phyloP scores from a whole-genome alignment of 2,888 invertebrate genomes.

The Sinelater perroti region DNA sequence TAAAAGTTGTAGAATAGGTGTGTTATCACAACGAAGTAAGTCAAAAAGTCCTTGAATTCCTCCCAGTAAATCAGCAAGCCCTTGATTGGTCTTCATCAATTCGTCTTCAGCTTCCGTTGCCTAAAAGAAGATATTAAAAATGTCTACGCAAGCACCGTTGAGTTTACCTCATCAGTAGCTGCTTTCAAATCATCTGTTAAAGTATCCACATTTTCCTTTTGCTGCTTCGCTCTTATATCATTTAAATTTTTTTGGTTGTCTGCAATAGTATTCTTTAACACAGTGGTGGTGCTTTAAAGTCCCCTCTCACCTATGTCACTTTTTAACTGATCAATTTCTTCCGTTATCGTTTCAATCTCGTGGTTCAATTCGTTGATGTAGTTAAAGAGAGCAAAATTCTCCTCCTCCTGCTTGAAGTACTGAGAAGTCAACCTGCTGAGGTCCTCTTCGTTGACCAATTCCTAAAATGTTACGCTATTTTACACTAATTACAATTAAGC shows the following conservation, averaged over 20 bases:
- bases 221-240: constrained; percentile 66
- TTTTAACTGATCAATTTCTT: constrained; percentile 71
- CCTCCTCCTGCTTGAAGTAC: constrained; percentile 85
- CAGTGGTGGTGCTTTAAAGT: neutral
- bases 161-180: constrained; percentile 60
- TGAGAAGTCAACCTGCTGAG: constrained; percentile 74
- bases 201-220: constrained; percentile 68
- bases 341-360: constrained; percentile 78
- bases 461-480: no score
- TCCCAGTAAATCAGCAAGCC: constrained; percentile 54
- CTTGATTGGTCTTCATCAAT: constrained; percentile 49
- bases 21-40: constrained; percentile 74
- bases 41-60: constrained; percentile 66
- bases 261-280: constrained; percentile 43
- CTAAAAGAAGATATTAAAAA: constrained; percentile 32
- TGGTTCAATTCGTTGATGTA: constrained; percentile 91
- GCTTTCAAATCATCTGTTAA: constrained; percentile 64
- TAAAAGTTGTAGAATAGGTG: constrained; percentile 64
- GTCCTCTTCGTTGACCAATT: constrained; percentile 70
- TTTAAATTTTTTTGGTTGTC: constrained; percentile 70
- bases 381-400: constrained; percentile 91
- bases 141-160: no score
- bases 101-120: constrained; percentile 55
- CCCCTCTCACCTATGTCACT: constrained; percentile 75
- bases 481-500: neutral